Evolutionary conservation across 2,113 vertebrate species (phyloP).

Genomic region (Oreochromis tanganicae): DNA sequence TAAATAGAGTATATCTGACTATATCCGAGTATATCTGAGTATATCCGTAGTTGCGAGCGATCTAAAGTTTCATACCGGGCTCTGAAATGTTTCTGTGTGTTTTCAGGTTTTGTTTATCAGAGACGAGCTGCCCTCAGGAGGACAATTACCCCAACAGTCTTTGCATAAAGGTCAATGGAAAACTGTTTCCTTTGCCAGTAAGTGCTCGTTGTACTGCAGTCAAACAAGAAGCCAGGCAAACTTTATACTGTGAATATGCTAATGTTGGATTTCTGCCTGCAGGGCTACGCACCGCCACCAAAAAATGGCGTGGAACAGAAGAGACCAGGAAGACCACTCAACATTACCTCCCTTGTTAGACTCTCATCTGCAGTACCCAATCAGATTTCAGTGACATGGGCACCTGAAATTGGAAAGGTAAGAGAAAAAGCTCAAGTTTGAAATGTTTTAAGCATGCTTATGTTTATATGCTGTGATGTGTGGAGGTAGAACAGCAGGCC

Average conservation of each 20-base stretch:
- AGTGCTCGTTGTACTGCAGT: slow-evolving; percentile 47
- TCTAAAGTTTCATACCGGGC: not conserved
- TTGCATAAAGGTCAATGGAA: slow-evolving; percentile 97
- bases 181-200: slow-evolving; percentile 92
- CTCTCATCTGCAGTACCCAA: slow-evolving; percentile 94
- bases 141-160: slow-evolving; percentile 94
- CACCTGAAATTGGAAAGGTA: slow-evolving; percentile 97
- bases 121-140: slow-evolving; percentile 96
- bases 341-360: slow-evolving; percentile 92
- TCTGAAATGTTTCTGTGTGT: not conserved
- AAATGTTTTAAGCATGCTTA: not conserved
- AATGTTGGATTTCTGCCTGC: not conserved
- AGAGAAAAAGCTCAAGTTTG: not conserved
- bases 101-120: slow-evolving; percentile 89
- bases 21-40: no score
- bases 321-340: slow-evolving; percentile 87
- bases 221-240: not conserved
- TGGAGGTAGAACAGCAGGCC: not conserved
- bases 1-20: not conserved
- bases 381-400: slow-evolving; percentile 95
- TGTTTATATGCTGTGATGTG: accelerated
- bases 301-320: slow-evolving; percentile 98
- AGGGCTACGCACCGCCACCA: slow-evolving; percentile 92
- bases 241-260: not conserved
- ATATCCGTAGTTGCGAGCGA: not conserved